Evolutionary conservation across 2,888 invertebrate species (phyloP), one percentile per base, ranked within the genome.

Genomic region (Amphiduros pacificus): DNA sequence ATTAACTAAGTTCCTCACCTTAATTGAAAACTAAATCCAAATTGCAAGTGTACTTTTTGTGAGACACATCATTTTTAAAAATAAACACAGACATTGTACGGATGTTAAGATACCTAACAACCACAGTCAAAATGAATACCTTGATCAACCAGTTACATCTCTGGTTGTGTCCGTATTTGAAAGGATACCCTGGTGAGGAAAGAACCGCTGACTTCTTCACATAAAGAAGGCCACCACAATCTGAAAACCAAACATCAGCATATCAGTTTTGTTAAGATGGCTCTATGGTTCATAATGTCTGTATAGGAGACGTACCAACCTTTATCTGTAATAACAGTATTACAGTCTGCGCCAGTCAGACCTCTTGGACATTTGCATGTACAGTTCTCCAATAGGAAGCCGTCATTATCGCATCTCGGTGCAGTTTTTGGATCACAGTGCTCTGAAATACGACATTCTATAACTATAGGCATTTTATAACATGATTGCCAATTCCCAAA

Each of bases 141-240:
- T 61, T 53, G 4, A 68, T 32, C 27, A 66, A 44, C 68, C 68
- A 68, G 17, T 26, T 22, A 41, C 68, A 68, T 20, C 61, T 48
- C 20, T 26, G 17, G 2, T 31, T 41, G 24, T 55, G 27, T 1
- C 51, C 53, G 31, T 66, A 66, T 41, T 62, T n/a, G 17, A 40
- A 17, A 11, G 65, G 65, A 29, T 58, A 66, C 2, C 44, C 41
- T 5, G 63, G 65, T 1, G 61, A 61, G 9, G 28, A 28, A 17
- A 59, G 9, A 24, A 28, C 20, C 41, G 29, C 26, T 50, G 26
- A 29, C n/a, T 32, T 31, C 14, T 22, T 40, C 5, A 61, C 52
- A n/a, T 58, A 31, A 2, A 67, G 11, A 4, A 63, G 55, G 11
- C 67, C 67, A 1, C 67, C 67, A 41, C 67, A 67, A 27, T 27